Percentiles rank a stretch among this genome's conserved stretches.
Conservation (phyloP, 1,140 invertebrate genomes). For the Palaemon carinicauda region DNA sequence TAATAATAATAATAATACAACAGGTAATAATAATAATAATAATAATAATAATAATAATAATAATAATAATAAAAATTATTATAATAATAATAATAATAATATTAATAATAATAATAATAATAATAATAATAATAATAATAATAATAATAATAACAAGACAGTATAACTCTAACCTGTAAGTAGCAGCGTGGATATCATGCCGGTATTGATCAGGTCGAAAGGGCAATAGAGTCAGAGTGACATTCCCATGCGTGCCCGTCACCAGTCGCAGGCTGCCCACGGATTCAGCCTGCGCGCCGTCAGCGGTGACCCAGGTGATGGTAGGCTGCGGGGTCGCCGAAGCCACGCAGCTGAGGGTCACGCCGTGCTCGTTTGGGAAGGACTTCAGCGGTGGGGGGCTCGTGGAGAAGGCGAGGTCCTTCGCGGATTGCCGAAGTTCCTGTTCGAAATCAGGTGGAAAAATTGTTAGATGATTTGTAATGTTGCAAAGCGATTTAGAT, state of each 20-base stretch:
- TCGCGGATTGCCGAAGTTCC: conserved; percentile 20
- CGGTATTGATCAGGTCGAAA: conserved; percentile 44
- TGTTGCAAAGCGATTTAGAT: neutral
- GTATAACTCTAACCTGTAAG: conserved; percentile 42
- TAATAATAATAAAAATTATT: too few relatives aligned
- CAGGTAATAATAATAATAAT: too few relatives aligned
- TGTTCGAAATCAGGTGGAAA: neutral
- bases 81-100: too few relatives aligned
- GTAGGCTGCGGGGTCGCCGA: conserved; percentile 88
- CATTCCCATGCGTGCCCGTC: conserved; percentile 35
- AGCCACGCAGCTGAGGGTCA: conserved; percentile 89
- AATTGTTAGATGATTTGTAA: neutral
- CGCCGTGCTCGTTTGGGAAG: conserved; percentile 92
- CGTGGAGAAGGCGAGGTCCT: conserved; percentile 89
- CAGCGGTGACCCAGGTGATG: conserved; percentile 88
- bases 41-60: too few relatives aligned
- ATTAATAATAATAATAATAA: too few relatives aligned
- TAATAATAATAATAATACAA: too few relatives aligned
- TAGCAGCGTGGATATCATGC: conserved; percentile 35
- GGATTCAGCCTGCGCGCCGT: conserved; percentile 87
- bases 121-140: too few relatives aligned
- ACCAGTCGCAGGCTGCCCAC: conserved; percentile 86
- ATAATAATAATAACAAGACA: too few relatives aligned
- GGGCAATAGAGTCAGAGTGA: conserved; percentile 22
- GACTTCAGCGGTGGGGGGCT: conserved; percentile 89